Percentiles rank a stretch among this genome's conserved stretches.
phyloP scores from a whole-genome alignment of 2,113 vertebrate genomes.

The Dasypus novemcinctus region DNA sequence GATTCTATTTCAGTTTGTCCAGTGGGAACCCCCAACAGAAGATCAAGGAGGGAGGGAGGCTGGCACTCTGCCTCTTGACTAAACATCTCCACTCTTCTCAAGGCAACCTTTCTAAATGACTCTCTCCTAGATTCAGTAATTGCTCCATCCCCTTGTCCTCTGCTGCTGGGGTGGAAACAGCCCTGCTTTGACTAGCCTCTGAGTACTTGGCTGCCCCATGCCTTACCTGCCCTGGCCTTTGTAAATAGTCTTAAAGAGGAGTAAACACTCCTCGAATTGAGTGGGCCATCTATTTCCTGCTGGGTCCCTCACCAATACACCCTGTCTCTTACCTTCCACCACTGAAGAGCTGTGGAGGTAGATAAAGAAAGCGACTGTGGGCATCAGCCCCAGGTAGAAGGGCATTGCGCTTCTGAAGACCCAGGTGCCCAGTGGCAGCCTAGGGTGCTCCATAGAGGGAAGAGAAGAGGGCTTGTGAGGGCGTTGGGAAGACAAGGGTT shows the following conservation, averaged over 20 bases:
- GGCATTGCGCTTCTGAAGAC: background rate
- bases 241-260: conserved; percentile 27
- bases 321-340: background rate
- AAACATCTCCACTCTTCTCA: background rate
- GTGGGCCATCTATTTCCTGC: conserved; percentile 56
- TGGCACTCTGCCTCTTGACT: background rate
- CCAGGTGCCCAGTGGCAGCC: background rate
- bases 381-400: background rate
- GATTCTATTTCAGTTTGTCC: background rate
- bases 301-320: background rate
- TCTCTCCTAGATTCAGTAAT: background rate
- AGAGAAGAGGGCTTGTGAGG: background rate
- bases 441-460: background rate
- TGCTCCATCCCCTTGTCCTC: too few relatives aligned
- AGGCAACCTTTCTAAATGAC: background rate
- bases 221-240: background rate
- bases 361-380: background rate
- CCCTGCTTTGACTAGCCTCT: background rate
- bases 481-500: background rate
- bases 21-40: background rate
- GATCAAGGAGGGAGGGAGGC: background rate
- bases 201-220: background rate
- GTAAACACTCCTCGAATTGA: conserved; percentile 44
- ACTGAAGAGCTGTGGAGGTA: background rate
- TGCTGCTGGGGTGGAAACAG: background rate